Evolutionary conservation across 2,888 invertebrate species (phyloP), one percentile per base, ranked within the genome.

Genomic region (Cheilosia vernalis): DNA sequence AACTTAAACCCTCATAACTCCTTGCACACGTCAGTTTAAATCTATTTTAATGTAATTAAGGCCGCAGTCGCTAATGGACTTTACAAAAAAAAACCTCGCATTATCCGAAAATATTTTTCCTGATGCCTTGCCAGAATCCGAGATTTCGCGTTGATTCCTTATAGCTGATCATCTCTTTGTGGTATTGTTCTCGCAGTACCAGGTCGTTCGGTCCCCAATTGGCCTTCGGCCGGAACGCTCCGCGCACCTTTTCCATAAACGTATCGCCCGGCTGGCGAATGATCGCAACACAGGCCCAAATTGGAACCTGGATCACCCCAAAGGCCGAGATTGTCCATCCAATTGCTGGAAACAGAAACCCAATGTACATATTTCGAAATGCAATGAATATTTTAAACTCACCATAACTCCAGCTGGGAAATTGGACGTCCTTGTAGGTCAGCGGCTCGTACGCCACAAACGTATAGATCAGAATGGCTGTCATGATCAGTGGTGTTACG

Each of bases 381-480:
- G 4, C 1, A 13, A 13, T 10, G 4, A 4, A 13, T 3, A 1
- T 4, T 10, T 44, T 21, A 30, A 47, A 90, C 92, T 91, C 90
- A 95, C 95, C 94, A 87, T 94, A 93, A 21, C 93, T 95, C 88
- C 93, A 93, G n/a, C 89, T 89, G 0, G 96, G 96, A 90, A 94
- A 96, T 0, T 88, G 80, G 73, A 93, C 92, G 61, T 91, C 90
- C 51, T 95, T 95, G 88, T 96, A 96, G 0, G 91, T 92, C 2
- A 95, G 90, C 0, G 94, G 93, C 79, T 94, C 92, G 79, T 94
- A 94, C 0, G 94, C 94, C 0, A 92, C 90, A 40, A 96, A 91
- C 5, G 96, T 96, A 89, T 96, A 97, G 9, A 96, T 89, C 88
- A 97, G 94, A 66, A 97, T 96, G 0, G 93, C 89, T 4, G 94